Evolutionary conservation across 1,140 invertebrate genomes (phyloP).

Genomic region (Drosophila bocki): DNA sequence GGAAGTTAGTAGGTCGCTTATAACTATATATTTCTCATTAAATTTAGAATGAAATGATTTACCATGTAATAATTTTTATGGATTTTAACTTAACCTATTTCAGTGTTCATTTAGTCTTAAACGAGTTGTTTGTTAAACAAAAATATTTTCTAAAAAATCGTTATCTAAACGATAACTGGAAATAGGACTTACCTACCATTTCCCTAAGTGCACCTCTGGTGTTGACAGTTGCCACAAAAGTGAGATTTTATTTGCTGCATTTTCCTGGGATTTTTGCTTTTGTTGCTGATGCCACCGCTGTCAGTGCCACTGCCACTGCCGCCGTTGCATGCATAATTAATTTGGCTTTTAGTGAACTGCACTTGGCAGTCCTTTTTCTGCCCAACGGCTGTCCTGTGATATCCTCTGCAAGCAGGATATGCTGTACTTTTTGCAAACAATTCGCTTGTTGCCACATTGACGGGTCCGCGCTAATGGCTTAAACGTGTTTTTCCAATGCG

Average conservation of each 20-base stretch:
- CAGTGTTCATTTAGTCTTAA: too few species aligned
- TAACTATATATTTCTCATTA: not conserved
- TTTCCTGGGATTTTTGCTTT: constrained; percentile 37
- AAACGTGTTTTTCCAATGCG: constrained; percentile 69
- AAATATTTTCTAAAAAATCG: not conserved
- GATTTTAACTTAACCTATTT: too few species aligned
- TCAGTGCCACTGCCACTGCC: constrained; percentile 34
- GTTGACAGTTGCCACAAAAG: constrained; percentile 59
- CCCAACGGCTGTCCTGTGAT: constrained; percentile 19
- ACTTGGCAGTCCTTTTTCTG: constrained; percentile 28
- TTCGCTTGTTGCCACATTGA: constrained; percentile 61
- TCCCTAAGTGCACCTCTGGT: constrained; percentile 32
- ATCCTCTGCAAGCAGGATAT: constrained; percentile 19
- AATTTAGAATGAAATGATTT: too few species aligned
- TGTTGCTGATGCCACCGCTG: constrained; percentile 25
- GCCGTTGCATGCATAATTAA: constrained; percentile 77
- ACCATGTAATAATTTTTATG: too few species aligned
- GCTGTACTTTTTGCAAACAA: constrained; percentile 47
- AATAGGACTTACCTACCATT: not conserved
- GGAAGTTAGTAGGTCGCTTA: not conserved
- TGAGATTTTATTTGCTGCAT: constrained; percentile 39
- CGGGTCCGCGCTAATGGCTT: constrained; percentile 74
- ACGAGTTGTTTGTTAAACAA: too few species aligned
- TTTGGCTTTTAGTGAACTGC: constrained; percentile 78
- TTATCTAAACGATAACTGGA: too few species aligned